Conservation (phyloP, 2,888 invertebrate species). For the Aleiodes leptofemur region DNA sequence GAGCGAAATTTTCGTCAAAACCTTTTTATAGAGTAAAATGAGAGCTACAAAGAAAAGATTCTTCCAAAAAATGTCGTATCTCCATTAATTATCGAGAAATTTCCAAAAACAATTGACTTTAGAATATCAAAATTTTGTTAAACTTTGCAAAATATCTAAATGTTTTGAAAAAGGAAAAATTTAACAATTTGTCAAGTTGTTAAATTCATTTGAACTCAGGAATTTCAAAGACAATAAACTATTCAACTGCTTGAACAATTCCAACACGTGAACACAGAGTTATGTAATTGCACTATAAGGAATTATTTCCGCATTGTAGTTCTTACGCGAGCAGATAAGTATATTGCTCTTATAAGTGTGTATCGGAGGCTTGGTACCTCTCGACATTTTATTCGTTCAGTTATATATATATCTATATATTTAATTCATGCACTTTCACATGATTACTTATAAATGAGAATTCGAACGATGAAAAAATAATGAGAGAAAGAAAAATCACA, state of each 20-base stretch:
- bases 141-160: not conserved
- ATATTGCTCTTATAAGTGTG: constrained; percentile 3
- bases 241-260: not conserved
- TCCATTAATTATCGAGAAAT: no score
- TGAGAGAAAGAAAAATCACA: not conserved
- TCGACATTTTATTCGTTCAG: not conserved
- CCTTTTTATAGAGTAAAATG: not conserved
- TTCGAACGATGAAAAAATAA: not conserved
- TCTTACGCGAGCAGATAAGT: constrained; percentile 19
- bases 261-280: constrained; percentile 11
- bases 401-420: not conserved
- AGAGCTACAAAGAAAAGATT: no score
- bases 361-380: not conserved
- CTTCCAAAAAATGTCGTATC: no score
- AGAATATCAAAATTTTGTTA: not conserved
- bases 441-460: constrained; percentile 13
- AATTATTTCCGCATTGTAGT: constrained; percentile 27
- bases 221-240: constrained; percentile 11
- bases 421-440: constrained; percentile 12
- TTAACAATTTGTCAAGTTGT: not conserved
- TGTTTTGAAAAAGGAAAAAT: no score
- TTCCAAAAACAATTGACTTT: not conserved
- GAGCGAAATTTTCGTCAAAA: no score
- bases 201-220: not conserved
- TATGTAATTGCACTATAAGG: constrained; percentile 19